These are phyloP conservation scores for Anguilla anguilla DNA, from an alignment of 2,797 vertebrate genomes.

Conservation along the genomic window DNA sequence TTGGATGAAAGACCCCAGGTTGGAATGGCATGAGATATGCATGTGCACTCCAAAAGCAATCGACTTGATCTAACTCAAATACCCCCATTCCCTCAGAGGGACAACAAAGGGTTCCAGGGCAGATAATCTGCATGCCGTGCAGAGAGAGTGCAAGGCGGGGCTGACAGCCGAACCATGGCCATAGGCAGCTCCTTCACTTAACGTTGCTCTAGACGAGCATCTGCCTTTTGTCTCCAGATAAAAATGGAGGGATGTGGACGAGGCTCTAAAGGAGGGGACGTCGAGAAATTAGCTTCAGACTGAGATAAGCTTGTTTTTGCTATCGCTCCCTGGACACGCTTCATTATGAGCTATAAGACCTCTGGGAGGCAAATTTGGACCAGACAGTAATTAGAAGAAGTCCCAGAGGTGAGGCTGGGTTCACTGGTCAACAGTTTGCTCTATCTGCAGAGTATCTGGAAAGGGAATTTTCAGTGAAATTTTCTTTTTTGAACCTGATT, in stretches of 20 bases:
- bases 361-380: neutral
- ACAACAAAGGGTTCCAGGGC: slow-evolving; percentile 70
- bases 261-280: neutral
- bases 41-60: slow-evolving; percentile 64
- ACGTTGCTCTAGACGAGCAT: slow-evolving; percentile 23
- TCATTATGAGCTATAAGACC: slow-evolving; percentile 4
- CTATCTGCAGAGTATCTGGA: neutral
- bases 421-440: neutral
- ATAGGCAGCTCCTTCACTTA: slow-evolving; percentile 11
- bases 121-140: slow-evolving; percentile 74
- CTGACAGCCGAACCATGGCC: slow-evolving; percentile 7
- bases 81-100: slow-evolving; percentile 70
- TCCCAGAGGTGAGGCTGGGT: neutral
- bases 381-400: slow-evolving; percentile 24
- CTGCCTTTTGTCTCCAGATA: slow-evolving; percentile 36
- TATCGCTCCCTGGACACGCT: slow-evolving; percentile 7
- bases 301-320: slow-evolving; percentile 19
- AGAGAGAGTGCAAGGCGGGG: slow-evolving; percentile 51
- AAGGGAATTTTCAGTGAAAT: neutral
- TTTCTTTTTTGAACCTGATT: neutral
- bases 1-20: slow-evolving; percentile 59
- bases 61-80: slow-evolving; percentile 73
- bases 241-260: slow-evolving; percentile 7
- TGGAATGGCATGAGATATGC: slow-evolving; percentile 62
- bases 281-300: slow-evolving; percentile 28